These are phyloP conservation scores for Ataeniobius toweri DNA, from an alignment of 2,797 vertebrate genomes.

Conservation along the genomic window DNA sequence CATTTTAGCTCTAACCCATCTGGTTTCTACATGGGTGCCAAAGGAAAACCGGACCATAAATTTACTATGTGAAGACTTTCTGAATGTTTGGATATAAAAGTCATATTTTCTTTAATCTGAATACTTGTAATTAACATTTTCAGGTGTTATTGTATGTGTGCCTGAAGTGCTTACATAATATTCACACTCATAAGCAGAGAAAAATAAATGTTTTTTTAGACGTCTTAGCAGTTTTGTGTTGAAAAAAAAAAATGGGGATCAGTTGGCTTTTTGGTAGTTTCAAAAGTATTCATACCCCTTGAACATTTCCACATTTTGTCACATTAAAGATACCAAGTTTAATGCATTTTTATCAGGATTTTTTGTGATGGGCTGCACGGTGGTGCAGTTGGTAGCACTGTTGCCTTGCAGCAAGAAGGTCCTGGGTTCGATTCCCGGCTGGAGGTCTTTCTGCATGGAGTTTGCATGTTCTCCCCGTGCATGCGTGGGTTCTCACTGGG, in stretches of 20 bases:
- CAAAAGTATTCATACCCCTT: background rate
- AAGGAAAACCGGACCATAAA: conserved; percentile 22
- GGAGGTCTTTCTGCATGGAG: no score
- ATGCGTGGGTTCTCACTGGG: no score
- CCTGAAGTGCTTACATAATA: conserved; percentile 45
- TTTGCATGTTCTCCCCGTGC: no score
- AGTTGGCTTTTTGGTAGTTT: background rate
- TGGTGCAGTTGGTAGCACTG: no score
- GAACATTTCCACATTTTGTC: no score
- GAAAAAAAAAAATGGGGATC: no score
- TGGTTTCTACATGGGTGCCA: background rate
- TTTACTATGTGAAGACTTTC: conserved; percentile 31
- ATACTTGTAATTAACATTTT: conserved; percentile 36
- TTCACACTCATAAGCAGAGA: conserved; percentile 42
- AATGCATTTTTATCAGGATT: no score
- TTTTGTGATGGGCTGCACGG: no score
- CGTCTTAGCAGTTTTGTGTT: background rate
- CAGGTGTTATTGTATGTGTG: conserved; percentile 27
- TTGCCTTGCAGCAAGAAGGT: no score
- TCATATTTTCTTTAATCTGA: conserved; percentile 29
- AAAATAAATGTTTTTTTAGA: conserved; percentile 55
- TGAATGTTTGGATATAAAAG: conserved; percentile 31
- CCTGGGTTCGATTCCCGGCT: no score
- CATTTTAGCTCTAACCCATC: background rate
- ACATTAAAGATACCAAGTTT: no score